A percentile compares a stretch with the other conserved stretches of the same genome.
phyloP scores from a whole-genome alignment of 2,888 invertebrate genomes.

The Elegia similella region DNA sequence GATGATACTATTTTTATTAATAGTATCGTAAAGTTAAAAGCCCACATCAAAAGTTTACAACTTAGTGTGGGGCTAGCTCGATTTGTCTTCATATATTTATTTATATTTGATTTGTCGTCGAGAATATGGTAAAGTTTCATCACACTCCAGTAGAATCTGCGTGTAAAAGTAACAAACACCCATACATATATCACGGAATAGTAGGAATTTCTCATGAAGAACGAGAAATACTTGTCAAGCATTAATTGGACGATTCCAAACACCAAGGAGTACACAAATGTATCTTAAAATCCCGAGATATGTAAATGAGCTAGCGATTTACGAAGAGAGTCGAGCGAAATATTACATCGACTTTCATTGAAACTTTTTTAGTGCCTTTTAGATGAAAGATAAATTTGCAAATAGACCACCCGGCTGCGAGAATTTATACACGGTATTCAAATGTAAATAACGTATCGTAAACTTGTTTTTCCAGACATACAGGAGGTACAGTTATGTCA shows the following conservation, averaged over 20 bases:
- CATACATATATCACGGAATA: too few species aligned
- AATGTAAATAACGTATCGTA: constrained; percentile 60
- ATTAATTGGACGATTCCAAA: constrained; percentile 9
- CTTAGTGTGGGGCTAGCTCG: too few species aligned
- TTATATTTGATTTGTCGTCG: too few species aligned
- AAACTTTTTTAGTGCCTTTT: constrained; percentile 66
- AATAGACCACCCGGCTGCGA: constrained; percentile 57
- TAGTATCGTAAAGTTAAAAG: too few species aligned
- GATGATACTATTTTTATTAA: too few species aligned
- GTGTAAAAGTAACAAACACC: too few species aligned
- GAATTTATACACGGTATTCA: constrained; percentile 53
- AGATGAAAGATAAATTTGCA: constrained; percentile 71
- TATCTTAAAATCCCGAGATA: constrained; percentile 51
- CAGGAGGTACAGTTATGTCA: constrained; percentile 21
- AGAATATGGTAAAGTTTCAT: too few species aligned
- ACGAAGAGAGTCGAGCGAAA: constrained; percentile 70
- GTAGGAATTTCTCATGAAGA: too few species aligned
- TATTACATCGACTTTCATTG: constrained; percentile 67
- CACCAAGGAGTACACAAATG: constrained; percentile 30
- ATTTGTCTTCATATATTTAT: too few species aligned
- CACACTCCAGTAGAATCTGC: too few species aligned
- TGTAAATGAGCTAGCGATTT: constrained; percentile 74
- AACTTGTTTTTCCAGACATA: constrained; percentile 33
- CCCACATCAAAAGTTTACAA: too few species aligned
- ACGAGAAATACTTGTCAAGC: too few species aligned